Conservation (phyloP, 64 coral and sea anemone genomes). For the Catalaphyllia jardinei region DNA sequence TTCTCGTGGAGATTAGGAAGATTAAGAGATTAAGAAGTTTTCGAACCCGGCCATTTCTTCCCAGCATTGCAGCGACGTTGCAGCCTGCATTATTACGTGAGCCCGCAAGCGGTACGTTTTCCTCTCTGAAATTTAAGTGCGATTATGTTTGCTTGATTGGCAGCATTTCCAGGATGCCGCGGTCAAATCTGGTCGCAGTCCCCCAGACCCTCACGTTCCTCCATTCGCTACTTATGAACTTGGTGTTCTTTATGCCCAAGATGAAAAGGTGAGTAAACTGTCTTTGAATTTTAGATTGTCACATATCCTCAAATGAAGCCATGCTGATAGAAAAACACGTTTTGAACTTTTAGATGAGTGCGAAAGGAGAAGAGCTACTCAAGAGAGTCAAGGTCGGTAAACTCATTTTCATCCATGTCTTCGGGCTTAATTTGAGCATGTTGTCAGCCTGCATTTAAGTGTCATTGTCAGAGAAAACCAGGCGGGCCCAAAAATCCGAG, state of each 20-base stretch:
- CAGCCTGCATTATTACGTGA: no score
- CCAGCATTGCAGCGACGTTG: no score
- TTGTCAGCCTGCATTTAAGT: no score
- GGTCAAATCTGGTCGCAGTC: slow-evolving; percentile 73
- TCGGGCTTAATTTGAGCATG: not conserved
- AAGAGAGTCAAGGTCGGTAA: slow-evolving; percentile 75
- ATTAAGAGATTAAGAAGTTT: no score
- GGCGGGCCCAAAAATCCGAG: no score
- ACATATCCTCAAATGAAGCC: not conserved
- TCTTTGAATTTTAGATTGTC: not conserved
- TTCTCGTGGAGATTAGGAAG: no score
- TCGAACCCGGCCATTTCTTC: no score
- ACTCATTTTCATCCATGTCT: not conserved
- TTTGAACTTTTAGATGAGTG: slow-evolving; percentile 55
- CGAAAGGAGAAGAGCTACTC: slow-evolving; percentile 76
- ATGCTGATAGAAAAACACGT: not conserved
- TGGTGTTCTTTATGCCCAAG: slow-evolving; percentile 83
- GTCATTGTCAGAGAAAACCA: no score
- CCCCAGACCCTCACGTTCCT: slow-evolving; percentile 83
- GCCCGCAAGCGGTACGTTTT: no score
- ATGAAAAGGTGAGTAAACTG: slow-evolving; percentile 47
- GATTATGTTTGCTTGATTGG: not conserved
- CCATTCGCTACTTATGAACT: slow-evolving; percentile 92
- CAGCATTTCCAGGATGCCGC: slow-evolving; percentile 86
- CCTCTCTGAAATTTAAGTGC: no score